Base-by-base conservation (phyloP, 2,888 invertebrate species). In the Acrocyrtus sp. region DNA sequence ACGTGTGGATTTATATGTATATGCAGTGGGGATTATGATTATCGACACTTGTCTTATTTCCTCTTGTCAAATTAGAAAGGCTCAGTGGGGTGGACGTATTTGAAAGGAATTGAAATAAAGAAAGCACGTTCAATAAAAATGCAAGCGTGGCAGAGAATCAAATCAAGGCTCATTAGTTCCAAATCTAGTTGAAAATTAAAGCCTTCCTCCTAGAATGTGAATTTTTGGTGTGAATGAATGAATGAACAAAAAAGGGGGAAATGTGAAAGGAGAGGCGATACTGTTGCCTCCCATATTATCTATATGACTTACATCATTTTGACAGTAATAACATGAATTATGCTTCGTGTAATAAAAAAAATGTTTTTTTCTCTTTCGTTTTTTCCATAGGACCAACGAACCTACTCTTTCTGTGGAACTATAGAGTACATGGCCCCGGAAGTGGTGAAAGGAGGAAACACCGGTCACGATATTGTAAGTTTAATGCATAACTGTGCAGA, bases 391-490 rank as follows among this genome's bases (percentile, higher is more conserved):
- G 91, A 93, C 83, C 91, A 91, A 83, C 87, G 96, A 76, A 94
- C 98, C 0, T 96, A 96, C 86, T 97, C 96, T 76, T 98, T 97
- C 87, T 98, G 98, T 85, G 98, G 98, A 19, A 98, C 98, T 77
- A 94, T 98, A 82, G 98, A 98, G 84, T 98, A 98, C 85, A 98
- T 98, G 98, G 97, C 97, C 21, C 97, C 95, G 0, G 94, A 90
- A 84, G 88, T 90, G 34, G 88, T 90, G 41, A 86, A 92, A 82
- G 94, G 95, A 65, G 94, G 95, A 75, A 91, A 90, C 65, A 90
- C 91, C 80, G 98, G 98, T 22, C 97, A 98, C 86, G 95, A 96
- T 89, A 94, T 95, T 85, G 94, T 95, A 85, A 93, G 93, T 92
- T 51, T 51, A 39, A 17, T 43, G 4, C 41, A 29, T 6, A 43